Evolutionary conservation across 2,113 vertebrate genomes (phyloP), one percentile per base, ranked within the genome.

Genomic region (Nestor notabilis): DNA sequence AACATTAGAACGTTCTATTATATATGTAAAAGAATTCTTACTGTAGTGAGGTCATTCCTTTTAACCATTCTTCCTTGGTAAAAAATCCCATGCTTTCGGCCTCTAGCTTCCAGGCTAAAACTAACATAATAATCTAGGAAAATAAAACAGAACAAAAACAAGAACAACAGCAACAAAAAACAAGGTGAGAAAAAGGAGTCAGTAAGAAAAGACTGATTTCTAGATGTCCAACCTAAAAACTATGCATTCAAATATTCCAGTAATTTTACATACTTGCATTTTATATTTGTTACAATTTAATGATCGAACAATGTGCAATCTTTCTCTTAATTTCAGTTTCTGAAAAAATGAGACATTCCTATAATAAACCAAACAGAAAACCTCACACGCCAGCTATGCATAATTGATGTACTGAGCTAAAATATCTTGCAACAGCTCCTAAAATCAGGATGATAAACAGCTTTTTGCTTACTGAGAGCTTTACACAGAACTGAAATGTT

Each of bases 51-150:
- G 99, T 99, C 99, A 99, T 99, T 97, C 99, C 99, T 96, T 99
- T 99, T 97, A 99, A 98, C 99, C 99, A 99, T 97, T 99, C 99
- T 95, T 99, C 99, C 98, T 99, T 99, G 84, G 99, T 99, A 98
- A 99, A 99, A 98, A 99, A 99, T 64, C 99, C 99, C 99, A 99
- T 99, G 97, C 98, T 99, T 97, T 98, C 98, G 97, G 99, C 99
- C 98, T 99, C 99, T 97, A 99, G 98, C 96, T 99, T 99, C 99
- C 99, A 99, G 56, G 99, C 99, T 98, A 99, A 98, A 96, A 99
- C 99, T 98, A 99, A 98, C 99, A 99, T 99, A 97, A 99, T 99
- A 97, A 99, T 99, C 99, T 99, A 60, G 79, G 41, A 64, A 56
- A 60, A 85, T 33, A n/a, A 58, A 35, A 53, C 29, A 8, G 17